Evolutionary conservation across 2,113 vertebrate genomes (phyloP), one percentile per base, ranked within the genome.

Genomic region (Syrrhaptes paradoxus): DNA sequence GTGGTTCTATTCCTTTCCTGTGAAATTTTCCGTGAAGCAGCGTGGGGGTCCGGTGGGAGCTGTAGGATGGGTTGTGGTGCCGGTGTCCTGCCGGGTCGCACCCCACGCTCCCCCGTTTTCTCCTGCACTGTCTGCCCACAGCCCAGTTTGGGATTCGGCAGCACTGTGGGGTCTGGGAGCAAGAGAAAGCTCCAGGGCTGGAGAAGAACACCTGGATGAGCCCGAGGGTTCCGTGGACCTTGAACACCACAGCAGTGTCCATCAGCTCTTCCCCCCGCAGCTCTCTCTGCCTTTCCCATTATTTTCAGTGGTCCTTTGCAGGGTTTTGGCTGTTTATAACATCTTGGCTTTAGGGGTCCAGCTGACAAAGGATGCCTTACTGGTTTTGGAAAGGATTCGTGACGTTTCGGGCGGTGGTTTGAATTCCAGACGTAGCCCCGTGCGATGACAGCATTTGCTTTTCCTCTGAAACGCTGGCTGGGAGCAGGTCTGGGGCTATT

Each of bases 81-180:
- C 10, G 12, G 25, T n/a, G 16, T 29, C 43, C 85, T 12, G 11
- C 21, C 3, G 11, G n/a, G 17, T 66, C 26, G n/a, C 6, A 2
- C 59, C 36, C n/a, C 10, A 4, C 6, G 0, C 36, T 38, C 29
- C 57, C 54, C 63, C 34, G 22, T 5, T 34, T 32, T 5, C 45
- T 65, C 17, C 70, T 16, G 68, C 14, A 85, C 36, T 8, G 0
- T 20, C 43, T 36, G 31, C 34, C 65, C 66, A 7, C 0, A 8
- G 13, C 36, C 43, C 36, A 0, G 2, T 13, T 3, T 62, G 73
- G 67, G 4, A 11, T 17, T 46, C 0, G 0, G 2, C 34, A 15
- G 62, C 0, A 0, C 2, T 15, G 26, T 9, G 63, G 73, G 67
- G 19, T 48, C 6, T 1, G 17, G 17, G 57, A 75, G 61, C 19